These are phyloP conservation scores for Nylanderia fulva DNA, from an alignment of 1,140 invertebrate genomes.

Conservation along the genomic window DNA sequence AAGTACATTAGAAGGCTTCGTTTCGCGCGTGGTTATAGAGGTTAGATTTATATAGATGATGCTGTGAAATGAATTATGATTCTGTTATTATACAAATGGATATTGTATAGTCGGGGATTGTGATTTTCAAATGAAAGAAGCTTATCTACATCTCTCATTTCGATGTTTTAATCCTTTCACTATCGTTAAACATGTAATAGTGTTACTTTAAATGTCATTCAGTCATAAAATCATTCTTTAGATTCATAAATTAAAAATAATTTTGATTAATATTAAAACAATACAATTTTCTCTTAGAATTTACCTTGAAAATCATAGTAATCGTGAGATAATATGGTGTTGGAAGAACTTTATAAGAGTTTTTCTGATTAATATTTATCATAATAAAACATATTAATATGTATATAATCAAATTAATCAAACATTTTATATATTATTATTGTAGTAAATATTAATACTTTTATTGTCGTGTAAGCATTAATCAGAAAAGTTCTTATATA, in stretches of 20 bases:
- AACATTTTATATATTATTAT: too few species aligned
- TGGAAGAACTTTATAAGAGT: too few species aligned
- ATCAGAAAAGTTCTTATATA: too few species aligned
- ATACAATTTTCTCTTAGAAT: too few species aligned
- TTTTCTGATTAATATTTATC: too few species aligned
- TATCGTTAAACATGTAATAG: neutral
- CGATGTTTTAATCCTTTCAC: slow-evolving; percentile 53
- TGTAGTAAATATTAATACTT: too few species aligned
- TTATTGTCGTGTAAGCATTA: too few species aligned
- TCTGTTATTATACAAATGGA: slow-evolving; percentile 41
- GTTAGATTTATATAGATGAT: slow-evolving; percentile 50
- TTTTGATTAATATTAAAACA: too few species aligned
- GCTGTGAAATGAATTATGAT: slow-evolving; percentile 41
- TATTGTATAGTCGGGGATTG: slow-evolving; percentile 6
- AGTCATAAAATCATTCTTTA: neutral
- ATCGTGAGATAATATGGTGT: too few species aligned
- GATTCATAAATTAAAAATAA: slow-evolving; percentile 11
- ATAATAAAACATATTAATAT: too few species aligned
- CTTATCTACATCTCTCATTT: slow-evolving; percentile 40
- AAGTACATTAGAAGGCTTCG: slow-evolving; percentile 37
- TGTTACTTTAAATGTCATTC: slow-evolving; percentile 25
- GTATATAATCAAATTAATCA: too few species aligned
- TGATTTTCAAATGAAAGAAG: neutral
- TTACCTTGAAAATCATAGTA: too few species aligned
- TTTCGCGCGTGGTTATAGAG: slow-evolving; percentile 29